phyloP scores from a whole-genome alignment of 2,113 vertebrate species.

The Siniperca knerii region DNA sequence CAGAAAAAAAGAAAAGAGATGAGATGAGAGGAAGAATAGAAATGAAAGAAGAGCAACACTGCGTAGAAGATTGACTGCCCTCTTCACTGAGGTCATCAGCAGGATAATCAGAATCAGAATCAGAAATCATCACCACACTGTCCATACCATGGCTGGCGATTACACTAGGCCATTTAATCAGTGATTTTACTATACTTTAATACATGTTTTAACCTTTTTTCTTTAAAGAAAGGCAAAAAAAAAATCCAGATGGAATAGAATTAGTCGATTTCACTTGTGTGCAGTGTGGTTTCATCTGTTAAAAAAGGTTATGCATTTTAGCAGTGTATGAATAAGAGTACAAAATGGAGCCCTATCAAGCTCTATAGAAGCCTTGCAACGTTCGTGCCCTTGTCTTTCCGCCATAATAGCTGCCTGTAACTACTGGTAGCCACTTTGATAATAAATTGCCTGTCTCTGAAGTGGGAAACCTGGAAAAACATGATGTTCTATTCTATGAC shows the following conservation, averaged over 20 bases:
- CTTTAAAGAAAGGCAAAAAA: background rate
- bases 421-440: background rate
- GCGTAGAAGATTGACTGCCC: conserved; percentile 16
- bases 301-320: background rate
- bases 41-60: conserved; percentile 31
- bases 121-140: conserved; percentile 6
- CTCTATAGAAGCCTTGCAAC: background rate
- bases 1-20: background rate
- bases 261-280: background rate
- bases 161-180: background rate
- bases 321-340: background rate
- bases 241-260: background rate
- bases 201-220: background rate
- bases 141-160: conserved; percentile 15
- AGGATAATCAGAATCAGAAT: conserved; percentile 17
- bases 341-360: background rate
- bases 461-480: background rate
- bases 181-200: background rate
- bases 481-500: background rate
- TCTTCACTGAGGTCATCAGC: conserved; percentile 30
- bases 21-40: background rate
- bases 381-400: background rate
- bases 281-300: background rate
- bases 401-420: background rate
- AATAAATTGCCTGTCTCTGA: background rate